Percentiles rank a stretch among this genome's conserved stretches.
Evolutionary conservation across 2,888 invertebrate genomes (phyloP).

Genomic region (Sericinus montela): DNA sequence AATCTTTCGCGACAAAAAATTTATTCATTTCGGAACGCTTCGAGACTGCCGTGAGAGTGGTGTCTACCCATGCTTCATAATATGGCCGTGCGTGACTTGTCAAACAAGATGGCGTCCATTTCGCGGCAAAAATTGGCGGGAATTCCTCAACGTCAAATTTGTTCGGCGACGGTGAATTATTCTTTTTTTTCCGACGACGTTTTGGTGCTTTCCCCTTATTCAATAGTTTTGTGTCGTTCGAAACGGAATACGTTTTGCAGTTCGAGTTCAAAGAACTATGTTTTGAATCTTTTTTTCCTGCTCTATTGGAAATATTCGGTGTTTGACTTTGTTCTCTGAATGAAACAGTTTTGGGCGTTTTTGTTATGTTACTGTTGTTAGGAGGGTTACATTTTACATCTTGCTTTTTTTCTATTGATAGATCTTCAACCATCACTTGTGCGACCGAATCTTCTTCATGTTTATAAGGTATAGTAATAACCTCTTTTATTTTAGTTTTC

Average conservation of each 20-base stretch:
- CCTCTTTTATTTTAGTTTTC: conserved; percentile 11
- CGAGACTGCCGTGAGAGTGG: conserved; percentile 46
- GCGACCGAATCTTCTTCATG: conserved; percentile 1
- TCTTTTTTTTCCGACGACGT: conserved; percentile 9
- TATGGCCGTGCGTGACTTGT: conserved; percentile 50
- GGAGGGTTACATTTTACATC: conserved; percentile 39
- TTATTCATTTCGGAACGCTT: conserved; percentile 38
- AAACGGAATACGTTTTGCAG: conserved; percentile 17
- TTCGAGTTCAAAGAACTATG: neutral
- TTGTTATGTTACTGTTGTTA: conserved; percentile 33
- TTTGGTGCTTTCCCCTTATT: conserved; percentile 1
- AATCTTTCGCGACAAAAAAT: conserved; percentile 27
- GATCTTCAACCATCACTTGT: neutral
- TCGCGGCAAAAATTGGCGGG: conserved; percentile 52
- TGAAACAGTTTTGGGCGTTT: conserved; percentile 47
- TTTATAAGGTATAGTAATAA: conserved; percentile 13
- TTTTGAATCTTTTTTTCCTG: neutral
- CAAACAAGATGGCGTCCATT: conserved; percentile 49
- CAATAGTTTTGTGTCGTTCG: neutral
- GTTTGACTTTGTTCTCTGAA: conserved; percentile 27
- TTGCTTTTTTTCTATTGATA: conserved; percentile 27
- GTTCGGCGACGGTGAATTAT: conserved; percentile 19
- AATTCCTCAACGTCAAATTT: conserved; percentile 22
- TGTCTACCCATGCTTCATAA: conserved; percentile 66
- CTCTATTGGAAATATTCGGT: neutral